Base-by-base conservation (phyloP, 2,888 invertebrate species). In the Allophyes oxyacanthae region DNA sequence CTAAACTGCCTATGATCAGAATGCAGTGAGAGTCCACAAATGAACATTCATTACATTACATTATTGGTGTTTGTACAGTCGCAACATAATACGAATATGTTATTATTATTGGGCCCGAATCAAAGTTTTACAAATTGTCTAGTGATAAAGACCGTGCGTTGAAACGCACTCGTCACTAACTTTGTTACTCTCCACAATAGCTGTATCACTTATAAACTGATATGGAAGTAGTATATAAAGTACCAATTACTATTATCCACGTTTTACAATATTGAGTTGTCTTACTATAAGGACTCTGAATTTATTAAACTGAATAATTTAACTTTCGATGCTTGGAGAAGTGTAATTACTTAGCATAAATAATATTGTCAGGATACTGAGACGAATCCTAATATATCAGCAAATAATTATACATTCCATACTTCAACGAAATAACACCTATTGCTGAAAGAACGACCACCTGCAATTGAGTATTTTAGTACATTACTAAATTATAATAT, bases 101-200 rank as follows among this genome's bases (percentile, higher is more conserved):
- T 20, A n/a, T 20, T 50, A 44, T 41, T 30, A 45, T 49, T 71
- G 53, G 53, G 36, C 49, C 51, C 38, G 8, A 37, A 60, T 50
- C 28, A 13, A 65, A 61, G 40, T 53, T 50, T 44, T 42, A 65
- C 28, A 32, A 56, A 67, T 53, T 74, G 53, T 63, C 45, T 63
- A 58, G 62, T 64, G 50, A 68, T 41, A 26, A 48, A 56, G 45
- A 55, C 43, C 45, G 52, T 57, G 64, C 64, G 74, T 34, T 38
- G 43, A 28, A 44, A 34, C 33, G 41, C 45, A 54, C 45, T 51
- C 44, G 54, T 60, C 55, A 51, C 72, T 64, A 60, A 73, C 75
- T 73, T 76, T 71, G 57, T 76, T 75, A 75, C 75, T 75, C 75
- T 75, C 75, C 75, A 75, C 75, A 75, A 77, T 75, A 74, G 64